These are phyloP conservation scores for Leuciscus idus DNA, from an alignment of 2,113 vertebrate species.

Conservation along the genomic window DNA sequence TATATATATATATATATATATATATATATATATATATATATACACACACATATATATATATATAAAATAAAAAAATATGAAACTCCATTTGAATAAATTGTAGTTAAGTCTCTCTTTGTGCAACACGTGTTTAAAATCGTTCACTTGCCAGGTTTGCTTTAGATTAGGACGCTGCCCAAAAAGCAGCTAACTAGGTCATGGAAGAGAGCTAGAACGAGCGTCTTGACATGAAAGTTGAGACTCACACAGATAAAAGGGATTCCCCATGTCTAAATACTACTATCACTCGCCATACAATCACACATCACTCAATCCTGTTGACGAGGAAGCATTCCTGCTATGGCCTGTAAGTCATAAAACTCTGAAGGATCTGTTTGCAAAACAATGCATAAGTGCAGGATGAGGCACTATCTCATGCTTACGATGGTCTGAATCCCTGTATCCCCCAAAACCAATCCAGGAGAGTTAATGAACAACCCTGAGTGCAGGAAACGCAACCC, in stretches of 20 bases:
- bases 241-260: background rate
- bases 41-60: no score
- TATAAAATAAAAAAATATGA: no score
- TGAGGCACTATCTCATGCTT: background rate
- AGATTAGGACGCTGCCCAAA: background rate
- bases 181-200: background rate
- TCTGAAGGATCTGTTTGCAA: slow-evolving; percentile 13
- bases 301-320: slow-evolving; percentile 22
- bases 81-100: no score
- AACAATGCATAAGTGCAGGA: background rate
- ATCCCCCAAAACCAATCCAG: slow-evolving; percentile 3
- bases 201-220: background rate
- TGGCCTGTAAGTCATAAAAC: slow-evolving; percentile 20
- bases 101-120: background rate
- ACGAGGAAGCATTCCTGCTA: slow-evolving; percentile 33
- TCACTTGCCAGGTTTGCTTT: background rate
- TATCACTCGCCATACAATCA: slow-evolving; percentile 23
- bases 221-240: background rate
- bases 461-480: slow-evolving; percentile 12
- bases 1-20: no score
- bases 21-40: no score
- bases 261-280: background rate
- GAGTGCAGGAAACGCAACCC: background rate
- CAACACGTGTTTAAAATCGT: background rate
- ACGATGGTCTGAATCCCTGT: background rate